phyloP scores from a whole-genome alignment of 2,888 invertebrate genomes.

The Microchrysa polita region DNA sequence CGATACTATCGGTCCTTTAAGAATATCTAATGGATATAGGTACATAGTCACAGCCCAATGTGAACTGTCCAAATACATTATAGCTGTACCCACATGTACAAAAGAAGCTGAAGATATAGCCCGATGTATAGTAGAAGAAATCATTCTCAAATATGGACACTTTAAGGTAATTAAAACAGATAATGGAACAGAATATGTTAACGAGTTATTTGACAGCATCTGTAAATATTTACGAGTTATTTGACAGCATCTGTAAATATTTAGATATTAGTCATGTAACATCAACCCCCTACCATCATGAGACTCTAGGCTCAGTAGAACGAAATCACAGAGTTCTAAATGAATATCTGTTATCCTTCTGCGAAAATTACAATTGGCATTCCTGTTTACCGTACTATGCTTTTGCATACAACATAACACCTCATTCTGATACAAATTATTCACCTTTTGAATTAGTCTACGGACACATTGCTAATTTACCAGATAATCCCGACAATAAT shows the following conservation, averaged over 20 bases:
- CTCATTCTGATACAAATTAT: no score
- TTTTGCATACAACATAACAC: no score
- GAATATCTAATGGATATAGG: slow-evolving; percentile 42
- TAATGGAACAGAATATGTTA: slow-evolving; percentile 26
- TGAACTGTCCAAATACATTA: slow-evolving; percentile 46
- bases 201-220: slow-evolving; percentile 14
- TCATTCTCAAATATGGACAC: slow-evolving; percentile 22
- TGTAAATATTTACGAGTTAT: no score
- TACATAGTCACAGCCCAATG: slow-evolving; percentile 46
- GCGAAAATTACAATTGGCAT: no score
- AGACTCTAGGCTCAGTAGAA: slow-evolving; percentile 33
- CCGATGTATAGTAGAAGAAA: background rate
- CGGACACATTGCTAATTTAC: no score
- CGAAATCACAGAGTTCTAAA: slow-evolving; percentile 18
- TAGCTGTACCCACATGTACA: slow-evolving; percentile 42
- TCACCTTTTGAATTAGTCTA: no score
- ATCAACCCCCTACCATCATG: slow-evolving; percentile 36
- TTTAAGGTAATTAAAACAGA: slow-evolving; percentile 34
- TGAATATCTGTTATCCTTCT: no score
- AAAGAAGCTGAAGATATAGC: slow-evolving; percentile 43
- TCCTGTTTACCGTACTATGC: no score
- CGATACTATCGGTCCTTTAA: slow-evolving; percentile 43
- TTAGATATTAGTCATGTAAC: slow-evolving; percentile 25
- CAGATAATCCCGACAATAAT: no score
- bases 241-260: slow-evolving; percentile 32